These are phyloP conservation scores for Emydura subglobosa DNA, from an alignment of 2,113 vertebrate species.

Conservation along the genomic window DNA sequence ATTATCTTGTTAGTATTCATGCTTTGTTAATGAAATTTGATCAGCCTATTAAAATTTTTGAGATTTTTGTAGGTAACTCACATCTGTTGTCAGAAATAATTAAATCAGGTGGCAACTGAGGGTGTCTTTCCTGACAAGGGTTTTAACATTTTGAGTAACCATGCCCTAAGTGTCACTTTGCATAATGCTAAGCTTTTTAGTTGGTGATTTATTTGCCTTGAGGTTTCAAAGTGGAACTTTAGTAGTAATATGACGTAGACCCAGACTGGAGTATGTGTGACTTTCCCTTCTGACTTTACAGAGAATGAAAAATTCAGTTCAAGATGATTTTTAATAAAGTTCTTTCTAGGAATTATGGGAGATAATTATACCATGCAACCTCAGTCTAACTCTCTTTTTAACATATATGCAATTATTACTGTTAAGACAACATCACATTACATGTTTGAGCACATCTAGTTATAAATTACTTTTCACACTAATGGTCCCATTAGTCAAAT, in stretches of 20 bases:
- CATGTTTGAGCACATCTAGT: constrained; percentile 43
- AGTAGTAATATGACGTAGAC: not conserved
- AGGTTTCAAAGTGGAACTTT: constrained; percentile 25
- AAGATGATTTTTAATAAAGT: constrained; percentile 26
- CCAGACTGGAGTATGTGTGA: not conserved
- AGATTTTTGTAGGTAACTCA: constrained; percentile 34
- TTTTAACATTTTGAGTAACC: constrained; percentile 36
- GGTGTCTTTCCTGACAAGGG: constrained; percentile 45
- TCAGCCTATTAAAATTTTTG: constrained; percentile 31
- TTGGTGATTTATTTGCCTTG: constrained; percentile 40
- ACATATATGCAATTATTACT: not conserved
- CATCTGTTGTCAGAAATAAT: constrained; percentile 66
- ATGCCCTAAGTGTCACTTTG: constrained; percentile 34
- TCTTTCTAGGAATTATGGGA: constrained; percentile 33
- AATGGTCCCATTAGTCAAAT: constrained; percentile 65
- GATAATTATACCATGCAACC: constrained; percentile 17
- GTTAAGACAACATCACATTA: constrained; percentile 32
- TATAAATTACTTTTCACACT: constrained; percentile 60
- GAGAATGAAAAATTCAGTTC: constrained; percentile 13
- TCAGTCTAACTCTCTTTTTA: constrained; percentile 16
- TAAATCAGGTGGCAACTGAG: constrained; percentile 63
- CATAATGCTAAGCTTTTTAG: constrained; percentile 43
- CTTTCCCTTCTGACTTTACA: not conserved
- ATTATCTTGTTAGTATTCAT: constrained; percentile 58
- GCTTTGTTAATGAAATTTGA: constrained; percentile 68